Base-by-base conservation (phyloP, 2,888 invertebrate species). In the Pheosia gnoma region DNA sequence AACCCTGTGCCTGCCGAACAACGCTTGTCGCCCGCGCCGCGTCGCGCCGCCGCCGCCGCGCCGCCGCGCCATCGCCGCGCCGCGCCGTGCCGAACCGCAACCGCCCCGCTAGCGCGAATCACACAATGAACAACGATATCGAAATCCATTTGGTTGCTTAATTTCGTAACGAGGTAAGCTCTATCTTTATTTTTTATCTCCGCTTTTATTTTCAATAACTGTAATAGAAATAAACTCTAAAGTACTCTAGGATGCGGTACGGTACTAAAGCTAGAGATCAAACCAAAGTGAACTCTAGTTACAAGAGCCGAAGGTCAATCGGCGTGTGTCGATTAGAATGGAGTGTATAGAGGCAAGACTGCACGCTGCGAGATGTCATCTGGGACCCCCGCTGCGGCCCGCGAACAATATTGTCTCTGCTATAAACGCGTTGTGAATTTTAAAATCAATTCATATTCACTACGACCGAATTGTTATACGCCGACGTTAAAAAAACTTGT, bases 351-450 rank as follows among this genome's bases (percentile, higher is more conserved):
- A 85, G 86, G 86, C 83, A 83, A 83, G 89, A 84, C 87, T 89
- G 87, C 91, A 90, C 86, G 91, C 91, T 89, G 91, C 81, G 91
- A 91, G 93, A 93, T 93, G 93, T 89, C 93, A 93, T 93, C 92
- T 92, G 81, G 88, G 80, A 82, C 85, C 84, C 92, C 93, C 83
- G 89, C 90, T 85, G 93, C 72, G 92, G 81, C 85, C 85, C 84
- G 91, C 84, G 88, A 93, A 93, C 93, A 91, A 91, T 91, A 92
- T 92, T 92, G 93, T 93, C 88, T 90, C 90, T 87, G 82, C 86
- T 84, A 85, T 89, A 89, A 83, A 89, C 85, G 87, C 84, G 87
- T 86, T 84, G 86, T 91, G 86, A 91, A 89, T 90, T 90, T 89
- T 88, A 86, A 90, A 90, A 88, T 91, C 88, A 87, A 90, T 89